phyloP scores from a whole-genome alignment of 2,113 vertebrate species.

The Mobula hypostoma region DNA sequence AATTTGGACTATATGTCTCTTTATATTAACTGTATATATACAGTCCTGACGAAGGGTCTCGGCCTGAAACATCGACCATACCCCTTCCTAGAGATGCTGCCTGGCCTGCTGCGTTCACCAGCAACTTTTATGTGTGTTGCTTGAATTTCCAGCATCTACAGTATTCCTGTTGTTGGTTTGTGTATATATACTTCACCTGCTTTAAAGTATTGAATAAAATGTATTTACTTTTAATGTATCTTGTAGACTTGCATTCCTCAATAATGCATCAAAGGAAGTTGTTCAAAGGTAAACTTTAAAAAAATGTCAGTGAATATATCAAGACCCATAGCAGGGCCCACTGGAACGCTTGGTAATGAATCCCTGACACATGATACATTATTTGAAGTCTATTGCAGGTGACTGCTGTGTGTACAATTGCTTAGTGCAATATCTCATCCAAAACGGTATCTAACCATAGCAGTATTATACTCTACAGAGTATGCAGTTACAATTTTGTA shows the following conservation, averaged over 20 bases:
- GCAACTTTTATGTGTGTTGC: too few species aligned
- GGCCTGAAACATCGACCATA: too few species aligned
- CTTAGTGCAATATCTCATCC: neutral
- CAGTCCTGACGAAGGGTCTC: too few species aligned
- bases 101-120: too few species aligned
- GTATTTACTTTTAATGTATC: neutral
- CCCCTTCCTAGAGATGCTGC: too few species aligned
- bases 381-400: neutral
- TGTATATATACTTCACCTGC: neutral
- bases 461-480: neutral
- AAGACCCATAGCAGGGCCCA: neutral
- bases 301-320: neutral
- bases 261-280: neutral
- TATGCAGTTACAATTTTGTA: neutral
- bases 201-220: neutral
- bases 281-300: neutral
- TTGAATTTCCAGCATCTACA: too few species aligned
- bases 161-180: too few species aligned
- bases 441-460: neutral
- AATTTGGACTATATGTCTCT: neutral
- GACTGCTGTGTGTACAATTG: neutral
- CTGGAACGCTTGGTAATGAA: neutral
- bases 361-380: neutral
- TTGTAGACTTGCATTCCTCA: neutral
- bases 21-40: neutral